A percentile compares a stretch with the other conserved stretches of the same genome.
phyloP scores from a whole-genome alignment of 2,797 vertebrate genomes.

The Danio albolineatus region DNA sequence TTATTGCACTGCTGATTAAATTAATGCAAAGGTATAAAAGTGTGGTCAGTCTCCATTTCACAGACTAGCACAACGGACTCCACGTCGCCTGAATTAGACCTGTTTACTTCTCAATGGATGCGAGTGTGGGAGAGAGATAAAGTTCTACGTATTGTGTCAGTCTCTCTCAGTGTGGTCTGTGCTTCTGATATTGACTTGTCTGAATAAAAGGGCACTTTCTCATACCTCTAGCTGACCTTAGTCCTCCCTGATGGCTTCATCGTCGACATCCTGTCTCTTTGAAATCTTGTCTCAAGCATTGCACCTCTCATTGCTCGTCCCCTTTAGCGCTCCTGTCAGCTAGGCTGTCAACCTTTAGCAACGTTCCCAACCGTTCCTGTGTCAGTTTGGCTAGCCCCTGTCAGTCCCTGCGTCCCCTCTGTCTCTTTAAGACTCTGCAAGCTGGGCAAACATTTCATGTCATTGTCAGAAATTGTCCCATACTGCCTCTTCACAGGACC shows the following conservation, averaged over 20 bases:
- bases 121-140: neutral
- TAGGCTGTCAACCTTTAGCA: slow-evolving; percentile 35
- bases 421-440: slow-evolving; percentile 22
- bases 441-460: slow-evolving; percentile 27
- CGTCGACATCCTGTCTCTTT: slow-evolving; percentile 48
- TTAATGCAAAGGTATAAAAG: slow-evolving; percentile 33
- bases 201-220: slow-evolving; percentile 24
- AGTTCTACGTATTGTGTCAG: neutral
- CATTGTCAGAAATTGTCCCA: slow-evolving; percentile 61
- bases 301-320: slow-evolving; percentile 3
- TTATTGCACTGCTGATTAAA: slow-evolving; percentile 35
- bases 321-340: slow-evolving; percentile 48
- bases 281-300: slow-evolving; percentile 30
- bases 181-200: slow-evolving; percentile 21
- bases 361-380: slow-evolving; percentile 17
- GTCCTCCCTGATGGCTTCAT: slow-evolving; percentile 35
- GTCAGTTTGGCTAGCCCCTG: slow-evolving; percentile 45
- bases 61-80: slow-evolving; percentile 23
- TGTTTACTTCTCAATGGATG: neutral
- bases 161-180: slow-evolving; percentile 12
- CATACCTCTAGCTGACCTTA: slow-evolving; percentile 52
- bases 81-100: neutral
- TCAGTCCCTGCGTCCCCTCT: slow-evolving; percentile 27
- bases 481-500: slow-evolving; percentile 66
- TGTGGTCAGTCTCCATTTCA: slow-evolving; percentile 42